Conservation (phyloP, 2,113 vertebrate species). For the Fukomys damarensis region DNA sequence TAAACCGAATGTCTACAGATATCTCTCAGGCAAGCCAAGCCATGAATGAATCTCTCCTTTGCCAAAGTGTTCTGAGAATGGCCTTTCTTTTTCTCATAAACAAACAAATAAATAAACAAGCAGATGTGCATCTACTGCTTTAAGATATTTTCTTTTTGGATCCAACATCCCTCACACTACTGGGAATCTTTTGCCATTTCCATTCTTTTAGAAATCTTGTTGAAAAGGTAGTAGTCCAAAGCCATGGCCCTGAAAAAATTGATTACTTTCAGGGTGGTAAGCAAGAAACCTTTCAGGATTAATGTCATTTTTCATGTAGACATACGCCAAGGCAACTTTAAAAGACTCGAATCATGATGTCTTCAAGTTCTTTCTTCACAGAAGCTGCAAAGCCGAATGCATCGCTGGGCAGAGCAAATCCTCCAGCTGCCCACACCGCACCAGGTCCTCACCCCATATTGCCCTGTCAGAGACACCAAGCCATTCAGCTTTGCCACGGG, state of each 20-base stretch:
- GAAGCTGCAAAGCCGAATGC: conserved; percentile 28
- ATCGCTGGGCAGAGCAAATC: neutral
- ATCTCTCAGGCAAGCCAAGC: neutral
- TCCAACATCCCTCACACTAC: neutral
- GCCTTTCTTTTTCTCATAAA: neutral
- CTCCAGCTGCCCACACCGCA: neutral
- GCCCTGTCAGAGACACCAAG: neutral
- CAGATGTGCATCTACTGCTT: neutral
- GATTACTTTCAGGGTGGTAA: neutral
- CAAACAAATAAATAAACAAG: neutral
- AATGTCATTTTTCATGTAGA: neutral
- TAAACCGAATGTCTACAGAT: conserved; percentile 43
- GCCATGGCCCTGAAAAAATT: neutral
- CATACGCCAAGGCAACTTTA: neutral
- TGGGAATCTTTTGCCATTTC: neutral
- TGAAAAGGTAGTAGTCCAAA: neutral
- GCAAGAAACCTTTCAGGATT: neutral
- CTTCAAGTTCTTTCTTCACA: neutral
- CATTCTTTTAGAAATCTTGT: conserved; percentile 22
- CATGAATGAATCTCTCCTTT: conserved; percentile 29
- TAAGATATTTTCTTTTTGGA: neutral
- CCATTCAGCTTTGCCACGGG: conserved; percentile 2
- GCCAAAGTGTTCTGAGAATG: neutral
- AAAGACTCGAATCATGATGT: neutral
- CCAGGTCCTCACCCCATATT: neutral